These are phyloP conservation scores for Acleris holmiana DNA, from an alignment of 2,888 invertebrate genomes.

Conservation along the genomic window DNA sequence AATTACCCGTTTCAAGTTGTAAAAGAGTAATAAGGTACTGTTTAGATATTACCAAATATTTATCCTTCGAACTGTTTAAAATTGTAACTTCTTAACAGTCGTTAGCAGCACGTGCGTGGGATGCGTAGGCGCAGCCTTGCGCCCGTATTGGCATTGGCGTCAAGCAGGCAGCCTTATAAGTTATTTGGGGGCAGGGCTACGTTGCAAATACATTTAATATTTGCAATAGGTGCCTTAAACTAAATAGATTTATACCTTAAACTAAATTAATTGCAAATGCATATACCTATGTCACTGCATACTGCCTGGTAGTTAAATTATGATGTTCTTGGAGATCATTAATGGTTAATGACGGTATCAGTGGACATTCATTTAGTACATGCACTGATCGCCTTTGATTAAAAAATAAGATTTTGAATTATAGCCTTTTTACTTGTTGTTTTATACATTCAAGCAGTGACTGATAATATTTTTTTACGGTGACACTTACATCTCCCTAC, in stretches of 20 bases:
- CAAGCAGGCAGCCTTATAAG: conserved; percentile 59
- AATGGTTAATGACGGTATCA: neutral
- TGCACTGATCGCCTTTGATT: neutral
- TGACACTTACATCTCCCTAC: conserved; percentile 5
- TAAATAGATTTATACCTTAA: conserved; percentile 35
- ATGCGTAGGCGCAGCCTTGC: conserved; percentile 44
- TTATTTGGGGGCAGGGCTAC: conserved; percentile 49
- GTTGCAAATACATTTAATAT: conserved; percentile 38
- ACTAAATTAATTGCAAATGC: conserved; percentile 39
- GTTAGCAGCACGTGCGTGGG: conserved; percentile 37
- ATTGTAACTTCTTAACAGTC: conserved; percentile 22
- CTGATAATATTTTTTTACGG: neutral
- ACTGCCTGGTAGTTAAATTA: neutral
- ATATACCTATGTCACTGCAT: neutral
- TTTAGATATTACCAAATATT: conserved; percentile 15
- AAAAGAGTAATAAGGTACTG: neutral
- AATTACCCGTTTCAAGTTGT: neutral
- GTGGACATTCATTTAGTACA: neutral
- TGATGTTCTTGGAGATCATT: conserved; percentile 1
- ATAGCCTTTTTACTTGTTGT: no score
- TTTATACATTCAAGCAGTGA: neutral
- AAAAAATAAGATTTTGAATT: no score
- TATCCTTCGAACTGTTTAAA: conserved; percentile 19
- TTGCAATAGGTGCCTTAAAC: conserved; percentile 37
- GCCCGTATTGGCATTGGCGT: conserved; percentile 57